Conservation (phyloP, 2,888 invertebrate species). For the Tachystola acroxantha region DNA sequence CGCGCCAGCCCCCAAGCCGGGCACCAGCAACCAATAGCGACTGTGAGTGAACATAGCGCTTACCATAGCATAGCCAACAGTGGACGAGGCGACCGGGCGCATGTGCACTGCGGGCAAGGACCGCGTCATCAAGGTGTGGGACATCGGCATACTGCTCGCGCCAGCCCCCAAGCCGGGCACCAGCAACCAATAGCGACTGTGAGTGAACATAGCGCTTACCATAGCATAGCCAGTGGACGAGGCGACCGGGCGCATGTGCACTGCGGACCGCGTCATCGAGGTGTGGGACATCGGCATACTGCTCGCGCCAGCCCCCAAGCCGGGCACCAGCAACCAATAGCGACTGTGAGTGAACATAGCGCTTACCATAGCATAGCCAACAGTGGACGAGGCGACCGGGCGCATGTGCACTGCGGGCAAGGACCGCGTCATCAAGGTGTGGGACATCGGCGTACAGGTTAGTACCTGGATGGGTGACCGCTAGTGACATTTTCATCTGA, state of each 20-base stretch:
- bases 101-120: conserved; percentile 97
- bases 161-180: conserved; percentile 55
- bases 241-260: conserved; percentile 90
- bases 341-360: conserved; percentile 10
- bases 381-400: conserved; percentile 92
- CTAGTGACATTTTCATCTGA: too few relatives aligned
- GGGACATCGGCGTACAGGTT: too few relatives aligned
- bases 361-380: too few relatives aligned
- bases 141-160: conserved; percentile 82
- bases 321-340: conserved; percentile 48
- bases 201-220: too few relatives aligned
- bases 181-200: conserved; percentile 35
- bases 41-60: conserved; percentile 85
- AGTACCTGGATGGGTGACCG: too few relatives aligned
- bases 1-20: conserved; percentile 54
- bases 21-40: conserved; percentile 43
- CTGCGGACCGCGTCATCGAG: conserved; percentile 96
- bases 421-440: conserved; percentile 97
- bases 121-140: conserved; percentile 95
- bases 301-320: conserved; percentile 54
- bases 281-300: conserved; percentile 91
- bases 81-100: conserved; percentile 92
- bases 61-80: conserved; percentile 90
- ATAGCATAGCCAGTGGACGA: too few relatives aligned
- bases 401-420: conserved; percentile 95